Percentiles rank a stretch among this genome's conserved stretches.
Conservation (phyloP, 2,113 vertebrate genomes). For the Dicerorhinus sumatrensis region DNA sequence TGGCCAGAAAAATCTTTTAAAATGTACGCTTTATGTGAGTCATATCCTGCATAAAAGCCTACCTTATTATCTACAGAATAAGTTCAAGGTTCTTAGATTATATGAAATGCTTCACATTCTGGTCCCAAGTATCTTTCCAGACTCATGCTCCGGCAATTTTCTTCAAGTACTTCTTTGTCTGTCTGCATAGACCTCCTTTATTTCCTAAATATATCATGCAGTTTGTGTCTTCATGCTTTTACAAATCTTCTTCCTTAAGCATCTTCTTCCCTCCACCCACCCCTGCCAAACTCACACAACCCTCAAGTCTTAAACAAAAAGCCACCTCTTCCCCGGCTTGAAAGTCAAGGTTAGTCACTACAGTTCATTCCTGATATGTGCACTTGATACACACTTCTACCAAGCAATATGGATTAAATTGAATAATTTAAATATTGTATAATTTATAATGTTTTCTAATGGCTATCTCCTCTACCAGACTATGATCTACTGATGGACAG, state of each 20-base stretch:
- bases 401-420: background rate
- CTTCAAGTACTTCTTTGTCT: background rate
- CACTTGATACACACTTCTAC: background rate
- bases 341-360: background rate
- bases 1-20: background rate
- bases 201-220: background rate
- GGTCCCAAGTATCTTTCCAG: background rate
- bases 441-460: background rate
- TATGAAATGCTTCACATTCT: background rate
- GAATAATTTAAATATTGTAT: background rate
- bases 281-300: background rate
- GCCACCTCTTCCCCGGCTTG: background rate
- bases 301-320: background rate
- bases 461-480: background rate
- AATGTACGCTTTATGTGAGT: background rate
- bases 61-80: background rate
- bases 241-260: background rate
- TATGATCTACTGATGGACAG: background rate
- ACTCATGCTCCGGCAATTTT: background rate
- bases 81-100: background rate
- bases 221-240: background rate
- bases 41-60: background rate
- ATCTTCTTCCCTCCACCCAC: background rate
- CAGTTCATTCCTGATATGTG: background rate
- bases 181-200: background rate